phyloP scores from a whole-genome alignment of 2,113 vertebrate species.

The Mola mola region DNA sequence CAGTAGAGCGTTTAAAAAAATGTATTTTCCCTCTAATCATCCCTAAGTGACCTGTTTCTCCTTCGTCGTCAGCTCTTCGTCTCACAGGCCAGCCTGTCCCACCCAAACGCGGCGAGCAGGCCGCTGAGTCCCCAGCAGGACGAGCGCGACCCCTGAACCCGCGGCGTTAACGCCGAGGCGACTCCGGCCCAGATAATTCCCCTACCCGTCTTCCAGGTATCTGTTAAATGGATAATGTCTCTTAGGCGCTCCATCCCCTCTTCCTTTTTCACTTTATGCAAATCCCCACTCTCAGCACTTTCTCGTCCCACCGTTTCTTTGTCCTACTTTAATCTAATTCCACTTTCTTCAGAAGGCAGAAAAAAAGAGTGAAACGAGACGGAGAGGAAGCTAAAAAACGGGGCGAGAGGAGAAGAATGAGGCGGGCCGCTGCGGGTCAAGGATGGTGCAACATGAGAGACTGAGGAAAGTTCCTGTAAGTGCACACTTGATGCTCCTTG shows the following conservation, averaged over 20 bases:
- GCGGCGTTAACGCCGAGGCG: constrained; percentile 37
- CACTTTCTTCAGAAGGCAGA: constrained; percentile 4
- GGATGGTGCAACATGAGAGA: constrained; percentile 38
- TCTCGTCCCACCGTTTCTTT: constrained; percentile 44
- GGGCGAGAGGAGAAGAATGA: constrained; percentile 44
- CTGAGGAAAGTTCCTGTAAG: no score
- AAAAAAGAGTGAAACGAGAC: constrained; percentile 19
- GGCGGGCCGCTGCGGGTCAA: constrained; percentile 28
- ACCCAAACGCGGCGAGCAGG: background rate
- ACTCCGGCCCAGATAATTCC: constrained; percentile 43
- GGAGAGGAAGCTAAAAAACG: constrained; percentile 29
- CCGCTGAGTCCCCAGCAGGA: constrained; percentile 14
- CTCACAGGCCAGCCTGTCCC: constrained; percentile 1
- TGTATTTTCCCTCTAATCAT: constrained; percentile 49
- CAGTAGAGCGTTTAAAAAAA: constrained; percentile 21
- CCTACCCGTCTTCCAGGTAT: constrained; percentile 56
- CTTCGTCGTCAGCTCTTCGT: constrained; percentile 38
- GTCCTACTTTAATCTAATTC: constrained; percentile 73
- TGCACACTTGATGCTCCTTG: no score
- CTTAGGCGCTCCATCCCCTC: constrained; percentile 32
- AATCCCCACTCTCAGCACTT: constrained; percentile 66
- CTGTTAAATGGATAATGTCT: constrained; percentile 60
- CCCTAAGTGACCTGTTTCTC: constrained; percentile 28
- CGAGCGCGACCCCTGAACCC: constrained; percentile 23
- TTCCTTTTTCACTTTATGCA: constrained; percentile 56